Evolutionary conservation across 1,140 invertebrate genomes (phyloP).

Genomic region (Bombus impatiens): DNA sequence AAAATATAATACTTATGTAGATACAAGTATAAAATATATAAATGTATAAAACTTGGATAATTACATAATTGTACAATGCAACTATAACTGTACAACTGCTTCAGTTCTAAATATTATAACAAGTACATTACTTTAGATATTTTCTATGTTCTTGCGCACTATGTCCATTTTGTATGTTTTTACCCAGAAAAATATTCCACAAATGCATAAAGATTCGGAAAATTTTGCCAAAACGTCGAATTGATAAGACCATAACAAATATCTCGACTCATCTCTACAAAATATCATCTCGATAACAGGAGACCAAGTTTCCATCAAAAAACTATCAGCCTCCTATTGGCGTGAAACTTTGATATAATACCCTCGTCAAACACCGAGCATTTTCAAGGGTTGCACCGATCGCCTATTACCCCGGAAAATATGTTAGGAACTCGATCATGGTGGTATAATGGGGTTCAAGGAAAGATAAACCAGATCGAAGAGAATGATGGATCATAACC

Average conservation of each 20-base stretch:
- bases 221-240: too few relatives aligned
- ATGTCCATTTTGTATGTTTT: too few relatives aligned
- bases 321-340: background rate
- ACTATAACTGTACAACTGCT: too few relatives aligned
- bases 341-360: background rate
- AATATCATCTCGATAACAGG: background rate
- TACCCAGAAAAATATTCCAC: too few relatives aligned
- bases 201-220: too few relatives aligned
- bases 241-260: background rate
- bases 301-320: background rate
- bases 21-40: too few relatives aligned
- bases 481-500: conserved; percentile 49
- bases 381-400: conserved; percentile 10
- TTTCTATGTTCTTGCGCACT: too few relatives aligned
- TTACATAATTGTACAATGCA: too few relatives aligned
- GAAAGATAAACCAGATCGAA: conserved; percentile 48
- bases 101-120: too few relatives aligned
- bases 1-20: too few relatives aligned
- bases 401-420: conserved; percentile 29
- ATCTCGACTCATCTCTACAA: background rate
- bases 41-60: too few relatives aligned
- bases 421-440: conserved; percentile 50
- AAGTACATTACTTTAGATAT: too few relatives aligned
- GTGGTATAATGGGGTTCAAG: conserved; percentile 43
- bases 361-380: background rate